Percentiles rank a stretch among this genome's conserved stretches.
These are phyloP conservation scores for Marmota monax DNA, from an alignment of 2,113 vertebrate species.

Conservation along the genomic window DNA sequence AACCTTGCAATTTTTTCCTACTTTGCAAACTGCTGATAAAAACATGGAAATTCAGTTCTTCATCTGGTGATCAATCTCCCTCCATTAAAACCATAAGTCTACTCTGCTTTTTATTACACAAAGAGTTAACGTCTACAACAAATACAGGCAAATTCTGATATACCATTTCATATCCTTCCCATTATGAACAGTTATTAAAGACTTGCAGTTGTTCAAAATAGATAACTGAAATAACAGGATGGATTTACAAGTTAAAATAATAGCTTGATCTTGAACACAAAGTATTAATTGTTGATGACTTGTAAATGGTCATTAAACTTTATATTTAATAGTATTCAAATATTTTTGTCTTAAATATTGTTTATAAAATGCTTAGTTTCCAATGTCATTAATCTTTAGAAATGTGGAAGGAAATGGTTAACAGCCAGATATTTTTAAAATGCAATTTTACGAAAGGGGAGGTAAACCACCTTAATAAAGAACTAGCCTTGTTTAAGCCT, in stretches of 20 bases:
- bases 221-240: constrained; percentile 2
- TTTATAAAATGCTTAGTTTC: not conserved
- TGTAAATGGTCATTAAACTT: constrained; percentile 10
- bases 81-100: not conserved
- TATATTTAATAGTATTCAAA: not conserved
- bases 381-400: constrained; percentile 9
- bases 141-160: constrained; percentile 3
- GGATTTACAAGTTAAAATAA: not conserved
- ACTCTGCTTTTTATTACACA: not conserved
- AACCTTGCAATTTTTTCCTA: not conserved
- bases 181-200: constrained; percentile 5
- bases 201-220: not conserved
- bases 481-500: not conserved
- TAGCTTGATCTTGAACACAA: not conserved
- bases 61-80: not conserved
- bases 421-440: not conserved
- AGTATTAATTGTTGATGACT: not conserved
- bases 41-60: not conserved
- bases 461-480: not conserved
- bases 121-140: not conserved
- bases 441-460: not conserved
- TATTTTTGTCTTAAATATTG: not conserved
- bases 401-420: not conserved
- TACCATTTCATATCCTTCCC: not conserved
- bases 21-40: not conserved